Conservation (phyloP, 2,888 invertebrate species). For the Drosophila ochracea region DNA sequence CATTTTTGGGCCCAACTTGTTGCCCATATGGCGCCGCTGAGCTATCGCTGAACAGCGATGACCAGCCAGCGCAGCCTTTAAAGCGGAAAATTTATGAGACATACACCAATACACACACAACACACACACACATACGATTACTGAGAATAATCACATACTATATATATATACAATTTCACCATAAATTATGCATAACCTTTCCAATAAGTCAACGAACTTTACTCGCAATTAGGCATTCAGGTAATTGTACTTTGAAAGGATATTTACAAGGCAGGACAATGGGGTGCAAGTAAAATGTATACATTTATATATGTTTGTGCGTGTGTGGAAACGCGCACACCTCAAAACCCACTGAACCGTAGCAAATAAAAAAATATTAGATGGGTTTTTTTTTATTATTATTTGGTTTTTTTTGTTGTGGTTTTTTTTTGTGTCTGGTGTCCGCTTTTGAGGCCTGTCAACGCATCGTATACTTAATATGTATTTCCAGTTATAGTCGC, state of each 20-base stretch:
- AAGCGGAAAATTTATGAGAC: constrained; percentile 73
- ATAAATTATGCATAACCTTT: constrained; percentile 70
- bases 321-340: constrained; percentile 18
- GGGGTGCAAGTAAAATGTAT: constrained; percentile 14
- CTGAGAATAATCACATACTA: constrained; percentile 43
- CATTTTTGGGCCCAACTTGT: constrained; percentile 55
- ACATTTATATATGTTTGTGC: not conserved
- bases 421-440: constrained; percentile 3
- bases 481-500: constrained; percentile 76
- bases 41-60: constrained; percentile 46
- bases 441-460: constrained; percentile 58
- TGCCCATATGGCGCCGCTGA: constrained; percentile 76
- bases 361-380: constrained; percentile 25
- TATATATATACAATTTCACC: constrained; percentile 63
- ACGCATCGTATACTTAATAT: constrained; percentile 75
- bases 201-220: constrained; percentile 70
- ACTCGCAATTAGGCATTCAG: constrained; percentile 16
- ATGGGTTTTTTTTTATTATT: constrained; percentile 4
- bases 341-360: constrained; percentile 71
- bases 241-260: constrained; percentile 17
- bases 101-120: constrained; percentile 11
- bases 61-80: constrained; percentile 31
- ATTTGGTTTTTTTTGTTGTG: not conserved
- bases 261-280: constrained; percentile 40
- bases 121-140: not conserved